Percentiles rank a stretch among this genome's conserved stretches.
Evolutionary conservation across 2,888 invertebrate species (phyloP).

Genomic region (Dryobota labecula): DNA sequence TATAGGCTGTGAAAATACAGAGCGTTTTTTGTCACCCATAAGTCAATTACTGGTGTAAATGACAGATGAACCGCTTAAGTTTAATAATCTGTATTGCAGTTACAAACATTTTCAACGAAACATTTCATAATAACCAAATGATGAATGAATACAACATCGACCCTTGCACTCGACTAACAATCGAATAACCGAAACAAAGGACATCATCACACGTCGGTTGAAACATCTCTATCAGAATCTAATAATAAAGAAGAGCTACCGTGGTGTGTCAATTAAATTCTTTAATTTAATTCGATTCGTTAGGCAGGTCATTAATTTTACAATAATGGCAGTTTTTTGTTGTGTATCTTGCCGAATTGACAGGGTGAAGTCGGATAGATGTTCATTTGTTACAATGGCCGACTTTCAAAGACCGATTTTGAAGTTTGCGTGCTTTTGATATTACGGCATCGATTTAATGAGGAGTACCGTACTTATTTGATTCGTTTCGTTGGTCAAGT

Average conservation of each 20-base stretch:
- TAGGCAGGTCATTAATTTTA: slow-evolving; percentile 60
- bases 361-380: slow-evolving; percentile 22
- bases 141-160: slow-evolving; percentile 29
- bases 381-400: slow-evolving; percentile 41
- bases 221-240: slow-evolving; percentile 77
- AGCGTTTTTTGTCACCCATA: no score
- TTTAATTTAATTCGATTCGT: slow-evolving; percentile 58
- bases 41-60: no score
- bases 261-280: slow-evolving; percentile 59
- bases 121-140: slow-evolving; percentile 2
- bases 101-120: not conserved
- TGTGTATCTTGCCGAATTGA: slow-evolving; percentile 43
- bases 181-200: slow-evolving; percentile 58
- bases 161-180: slow-evolving; percentile 34
- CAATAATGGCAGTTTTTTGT: slow-evolving; percentile 53
- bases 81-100: not conserved
- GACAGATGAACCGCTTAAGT: no score
- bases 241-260: slow-evolving; percentile 67
- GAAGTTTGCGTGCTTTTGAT: slow-evolving; percentile 31
- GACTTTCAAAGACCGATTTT: slow-evolving; percentile 33
- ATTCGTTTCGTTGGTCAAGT: not conserved
- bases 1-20: no score
- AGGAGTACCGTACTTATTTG: slow-evolving; percentile 5
- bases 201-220: slow-evolving; percentile 70
- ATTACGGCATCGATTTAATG: slow-evolving; percentile 36